Evolutionary conservation across 2,888 invertebrate genomes (phyloP).

Genomic region (Corbicula japonica): DNA sequence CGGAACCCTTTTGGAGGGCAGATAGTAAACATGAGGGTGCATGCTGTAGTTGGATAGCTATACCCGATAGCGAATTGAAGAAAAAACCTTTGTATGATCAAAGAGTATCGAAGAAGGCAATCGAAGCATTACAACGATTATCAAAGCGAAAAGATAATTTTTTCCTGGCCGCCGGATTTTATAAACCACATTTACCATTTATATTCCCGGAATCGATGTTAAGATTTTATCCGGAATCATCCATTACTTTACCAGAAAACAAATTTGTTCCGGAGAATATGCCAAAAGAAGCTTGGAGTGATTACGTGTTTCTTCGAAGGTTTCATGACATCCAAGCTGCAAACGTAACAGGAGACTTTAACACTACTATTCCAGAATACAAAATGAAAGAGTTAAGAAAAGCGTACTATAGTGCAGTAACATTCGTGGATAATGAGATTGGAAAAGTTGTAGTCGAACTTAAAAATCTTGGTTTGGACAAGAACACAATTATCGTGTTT

Average conservation of each 20-base stretch:
- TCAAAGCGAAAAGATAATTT: constrained; percentile 84
- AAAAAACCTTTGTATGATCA: constrained; percentile 92
- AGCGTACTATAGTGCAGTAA: constrained; percentile 66
- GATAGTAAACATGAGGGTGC: background rate
- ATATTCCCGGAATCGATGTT: constrained; percentile 92
- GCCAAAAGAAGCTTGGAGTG: constrained; percentile 70
- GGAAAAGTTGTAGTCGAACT: constrained; percentile 60
- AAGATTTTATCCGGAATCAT: constrained; percentile 87
- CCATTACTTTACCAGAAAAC: constrained; percentile 44
- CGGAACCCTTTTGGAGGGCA: constrained; percentile 38
- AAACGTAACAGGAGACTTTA: constrained; percentile 57
- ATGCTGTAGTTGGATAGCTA: constrained; percentile 57
- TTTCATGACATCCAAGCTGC: constrained; percentile 59
- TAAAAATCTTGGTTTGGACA: constrained; percentile 38
- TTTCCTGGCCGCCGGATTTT: constrained; percentile 94
- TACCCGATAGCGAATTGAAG: constrained; percentile 29
- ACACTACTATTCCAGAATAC: constrained; percentile 67
- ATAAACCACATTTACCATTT: constrained; percentile 95
- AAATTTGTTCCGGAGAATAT: constrained; percentile 66
- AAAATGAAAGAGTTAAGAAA: constrained; percentile 52
- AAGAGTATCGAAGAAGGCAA: constrained; percentile 90
- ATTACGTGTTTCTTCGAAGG: constrained; percentile 57
- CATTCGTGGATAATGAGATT: constrained; percentile 60
- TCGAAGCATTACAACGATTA: constrained; percentile 88
- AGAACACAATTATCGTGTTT: constrained; percentile 52